Base-by-base conservation (phyloP, 1,140 invertebrate species). In the Charaxes varanes region DNA sequence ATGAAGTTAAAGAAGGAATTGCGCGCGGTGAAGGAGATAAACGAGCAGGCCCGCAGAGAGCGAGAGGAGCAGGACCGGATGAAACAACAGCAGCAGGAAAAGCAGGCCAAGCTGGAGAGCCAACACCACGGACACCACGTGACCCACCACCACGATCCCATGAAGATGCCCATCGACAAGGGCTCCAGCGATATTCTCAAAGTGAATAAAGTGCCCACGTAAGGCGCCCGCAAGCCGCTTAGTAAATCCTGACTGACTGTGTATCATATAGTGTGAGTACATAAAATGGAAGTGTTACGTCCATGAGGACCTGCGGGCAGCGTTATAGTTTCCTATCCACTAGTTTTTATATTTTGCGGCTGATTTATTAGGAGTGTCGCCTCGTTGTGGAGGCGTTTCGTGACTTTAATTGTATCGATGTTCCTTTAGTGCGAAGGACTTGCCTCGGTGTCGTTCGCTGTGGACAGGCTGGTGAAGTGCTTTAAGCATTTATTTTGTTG, bases 1-100 rank as follows among this genome's bases (percentile, higher is more conserved):
- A 99, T 99, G 97, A 99, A 99, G 82, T 89, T 98, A 81, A 99
- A 99, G 88, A 98, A 98, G 66, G 95, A 97, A 70, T 78, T 97
- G 38, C 87, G 94, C 27, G 95, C 95, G 6, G 94, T 97, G 6
- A 97, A 97, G 69, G 95, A 97, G 82, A 97, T 96, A 63, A 97
- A 97, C 86, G 95, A 97, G 69, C 94, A 97, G 74, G 94, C 94
- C 35, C 87, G 94, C 62, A 87, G 94, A 40, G 95, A 97, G 65
- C 87, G 94, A 19, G 94, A 96, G 70, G 95, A 97, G 69, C 94
- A 96, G 68, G 94, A 96, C 58, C 88, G 93, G 72, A 92, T 95
- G 87, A 95, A 95, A 80, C 93, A 94, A 61, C 93, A 95, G 80
- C 93, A 95, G 72, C 91, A 92, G 46, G 92, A 93, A 81, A 94